phyloP scores from a whole-genome alignment of 2,113 vertebrate species.

The Sminthopsis crassicaudata region DNA sequence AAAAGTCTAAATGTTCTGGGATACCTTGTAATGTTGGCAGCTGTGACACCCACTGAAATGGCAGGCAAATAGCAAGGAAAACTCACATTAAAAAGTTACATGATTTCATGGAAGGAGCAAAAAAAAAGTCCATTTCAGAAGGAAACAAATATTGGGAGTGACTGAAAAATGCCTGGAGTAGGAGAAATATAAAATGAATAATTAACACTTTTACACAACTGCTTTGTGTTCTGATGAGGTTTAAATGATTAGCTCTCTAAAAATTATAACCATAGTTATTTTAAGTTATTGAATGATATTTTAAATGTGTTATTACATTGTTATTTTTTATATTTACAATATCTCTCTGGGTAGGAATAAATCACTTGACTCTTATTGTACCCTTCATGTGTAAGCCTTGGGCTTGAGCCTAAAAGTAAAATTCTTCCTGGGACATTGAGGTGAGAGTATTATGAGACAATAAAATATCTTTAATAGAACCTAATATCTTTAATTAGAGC shows the following conservation, averaged over 20 bases:
- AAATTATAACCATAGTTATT: neutral
- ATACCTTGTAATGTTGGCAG: neutral
- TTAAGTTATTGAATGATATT: neutral
- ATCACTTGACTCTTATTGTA: neutral
- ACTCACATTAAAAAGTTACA: neutral
- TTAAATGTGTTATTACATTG: neutral
- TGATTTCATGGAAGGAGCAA: neutral
- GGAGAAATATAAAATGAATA: neutral
- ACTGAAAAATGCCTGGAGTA: neutral
- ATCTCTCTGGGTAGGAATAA: neutral
- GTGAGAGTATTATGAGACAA: neutral
- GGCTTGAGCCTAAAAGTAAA: neutral
- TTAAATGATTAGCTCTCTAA: neutral
- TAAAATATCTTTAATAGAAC: too few relatives aligned
- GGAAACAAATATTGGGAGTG: neutral
- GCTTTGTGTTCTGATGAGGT: neutral
- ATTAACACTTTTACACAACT: neutral
- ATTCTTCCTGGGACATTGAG: neutral
- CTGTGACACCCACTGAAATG: neutral
- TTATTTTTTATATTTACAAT: neutral
- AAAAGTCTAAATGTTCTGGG: neutral
- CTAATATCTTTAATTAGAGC: neutral
- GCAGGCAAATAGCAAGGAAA: neutral
- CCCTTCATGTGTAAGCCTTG: neutral
- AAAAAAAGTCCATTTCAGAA: neutral